These are phyloP conservation scores for Falco columbarius DNA, from an alignment of 2,797 vertebrate genomes.

Conservation along the genomic window DNA sequence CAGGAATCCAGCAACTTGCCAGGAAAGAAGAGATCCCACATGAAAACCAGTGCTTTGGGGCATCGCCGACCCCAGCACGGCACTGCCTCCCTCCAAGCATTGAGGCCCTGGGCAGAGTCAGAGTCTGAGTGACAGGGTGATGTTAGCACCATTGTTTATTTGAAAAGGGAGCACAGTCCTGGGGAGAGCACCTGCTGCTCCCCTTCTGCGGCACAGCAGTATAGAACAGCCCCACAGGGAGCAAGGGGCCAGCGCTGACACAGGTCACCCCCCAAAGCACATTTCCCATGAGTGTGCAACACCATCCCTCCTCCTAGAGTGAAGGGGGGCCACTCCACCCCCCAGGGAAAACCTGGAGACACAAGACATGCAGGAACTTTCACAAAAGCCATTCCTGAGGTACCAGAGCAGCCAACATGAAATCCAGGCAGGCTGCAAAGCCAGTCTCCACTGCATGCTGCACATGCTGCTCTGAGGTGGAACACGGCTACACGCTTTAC, in stretches of 20 bases:
- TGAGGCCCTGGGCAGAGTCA: background rate
- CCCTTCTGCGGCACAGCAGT: background rate
- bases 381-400: background rate
- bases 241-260: background rate
- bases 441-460: fast-evolving
- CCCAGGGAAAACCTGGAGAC: background rate
- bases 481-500: background rate
- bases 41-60: background rate
- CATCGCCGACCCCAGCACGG: background rate
- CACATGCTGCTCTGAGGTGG: background rate
- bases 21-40: background rate
- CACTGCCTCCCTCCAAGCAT: fast-evolving
- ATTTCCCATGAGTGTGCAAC: fast-evolving
- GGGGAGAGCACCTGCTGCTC: fast-evolving
- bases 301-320: background rate
- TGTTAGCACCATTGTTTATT: constrained; percentile 60
- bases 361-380: background rate
- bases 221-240: background rate
- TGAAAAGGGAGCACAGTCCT: background rate
- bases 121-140: background rate
- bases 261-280: background rate
- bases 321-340: background rate
- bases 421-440: background rate
- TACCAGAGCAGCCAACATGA: background rate
- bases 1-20: background rate